Evolutionary conservation across 2,797 vertebrate genomes (phyloP).

Genomic region (Leptodactylus fallax): DNA sequence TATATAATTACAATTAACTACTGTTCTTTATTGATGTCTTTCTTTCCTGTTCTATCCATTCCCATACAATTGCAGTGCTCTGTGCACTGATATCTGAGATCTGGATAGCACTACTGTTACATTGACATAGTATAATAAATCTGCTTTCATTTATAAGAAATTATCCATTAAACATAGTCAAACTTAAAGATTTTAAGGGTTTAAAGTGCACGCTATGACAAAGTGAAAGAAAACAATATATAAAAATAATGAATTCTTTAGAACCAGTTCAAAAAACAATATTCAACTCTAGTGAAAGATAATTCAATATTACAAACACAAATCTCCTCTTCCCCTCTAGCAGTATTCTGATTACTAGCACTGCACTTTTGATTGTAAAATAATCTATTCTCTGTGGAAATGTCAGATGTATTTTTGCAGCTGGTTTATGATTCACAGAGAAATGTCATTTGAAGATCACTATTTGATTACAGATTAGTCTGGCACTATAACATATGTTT

Average conservation of each 20-base stretch:
- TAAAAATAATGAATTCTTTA: constrained; percentile 61
- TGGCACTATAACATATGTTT: constrained; percentile 68
- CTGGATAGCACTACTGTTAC: constrained; percentile 1
- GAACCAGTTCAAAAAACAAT: constrained; percentile 57
- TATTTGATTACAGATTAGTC: constrained; percentile 70
- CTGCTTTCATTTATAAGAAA: constrained; percentile 36
- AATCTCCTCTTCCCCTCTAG: constrained; percentile 55
- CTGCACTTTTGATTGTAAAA: constrained; percentile 75
- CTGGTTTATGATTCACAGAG: constrained; percentile 68
- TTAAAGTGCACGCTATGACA: constrained; percentile 25
- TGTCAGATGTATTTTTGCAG: constrained; percentile 71
- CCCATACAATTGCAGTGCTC: neutral
- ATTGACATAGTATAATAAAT: constrained; percentile 21
- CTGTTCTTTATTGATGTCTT: neutral
- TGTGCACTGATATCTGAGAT: constrained; percentile 26
- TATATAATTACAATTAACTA: neutral
- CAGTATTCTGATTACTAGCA: constrained; percentile 68
- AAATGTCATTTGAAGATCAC: constrained; percentile 73
- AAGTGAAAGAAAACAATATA: constrained; percentile 46
- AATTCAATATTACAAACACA: constrained; percentile 58
- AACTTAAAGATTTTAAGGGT: constrained; percentile 10
- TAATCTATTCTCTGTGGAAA: constrained; percentile 74
- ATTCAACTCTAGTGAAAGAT: constrained; percentile 55
- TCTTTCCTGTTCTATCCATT: neutral
- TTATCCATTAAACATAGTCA: constrained; percentile 26